phyloP scores from a whole-genome alignment of 2,797 vertebrate genomes.

The Hybognathus amarus region DNA sequence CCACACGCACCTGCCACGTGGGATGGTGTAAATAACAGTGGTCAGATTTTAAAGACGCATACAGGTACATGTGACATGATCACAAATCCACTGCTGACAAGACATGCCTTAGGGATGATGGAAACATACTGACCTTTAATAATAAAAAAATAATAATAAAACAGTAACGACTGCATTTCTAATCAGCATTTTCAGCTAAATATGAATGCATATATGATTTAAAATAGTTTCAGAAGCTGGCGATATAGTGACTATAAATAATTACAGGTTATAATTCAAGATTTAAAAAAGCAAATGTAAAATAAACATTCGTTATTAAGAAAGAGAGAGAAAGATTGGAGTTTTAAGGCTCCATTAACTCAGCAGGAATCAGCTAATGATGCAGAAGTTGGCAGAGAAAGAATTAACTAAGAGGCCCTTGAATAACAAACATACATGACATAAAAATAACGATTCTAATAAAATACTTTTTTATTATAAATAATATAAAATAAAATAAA shows the following conservation, averaged over 20 bases:
- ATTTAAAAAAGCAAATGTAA: slow-evolving; percentile 4
- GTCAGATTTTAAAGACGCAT: slow-evolving; percentile 2
- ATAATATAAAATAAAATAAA: background rate
- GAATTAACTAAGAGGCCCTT: background rate
- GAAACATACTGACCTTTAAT: background rate
- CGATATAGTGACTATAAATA: background rate
- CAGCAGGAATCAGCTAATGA: background rate
- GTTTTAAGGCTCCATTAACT: background rate
- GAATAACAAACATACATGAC: background rate
- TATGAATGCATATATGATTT: background rate
- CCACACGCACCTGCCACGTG: slow-evolving; percentile 19
- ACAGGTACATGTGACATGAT: slow-evolving; percentile 12
- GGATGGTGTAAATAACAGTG: slow-evolving; percentile 13
- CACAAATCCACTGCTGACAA: background rate
- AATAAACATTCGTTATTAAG: background rate
- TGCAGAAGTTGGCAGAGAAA: background rate
- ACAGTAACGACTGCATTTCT: background rate
- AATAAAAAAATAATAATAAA: background rate
- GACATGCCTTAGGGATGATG: background rate
- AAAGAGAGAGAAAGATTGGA: background rate
- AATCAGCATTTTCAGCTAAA: background rate
- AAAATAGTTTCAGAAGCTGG: background rate
- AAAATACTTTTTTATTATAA: background rate
- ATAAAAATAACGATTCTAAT: background rate
- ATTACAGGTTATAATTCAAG: background rate